phyloP scores from a whole-genome alignment of 2,888 invertebrate species.

The Blastobasis adustella region DNA sequence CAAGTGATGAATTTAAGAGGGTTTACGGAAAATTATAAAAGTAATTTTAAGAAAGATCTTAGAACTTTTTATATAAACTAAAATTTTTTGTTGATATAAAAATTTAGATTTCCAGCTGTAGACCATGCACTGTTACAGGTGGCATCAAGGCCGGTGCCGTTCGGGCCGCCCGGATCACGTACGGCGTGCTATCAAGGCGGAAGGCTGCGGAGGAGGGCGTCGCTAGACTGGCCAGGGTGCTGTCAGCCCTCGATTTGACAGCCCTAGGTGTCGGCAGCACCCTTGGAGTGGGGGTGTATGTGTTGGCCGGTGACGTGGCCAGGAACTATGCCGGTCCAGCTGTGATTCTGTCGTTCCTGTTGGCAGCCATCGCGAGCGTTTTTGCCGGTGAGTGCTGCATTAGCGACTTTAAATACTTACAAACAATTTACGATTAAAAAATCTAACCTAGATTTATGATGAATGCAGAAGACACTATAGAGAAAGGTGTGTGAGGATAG shows the following conservation, averaged over 20 bases:
- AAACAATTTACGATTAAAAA: no score
- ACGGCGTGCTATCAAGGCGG: slow-evolving; percentile 54
- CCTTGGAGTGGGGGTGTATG: slow-evolving; percentile 93
- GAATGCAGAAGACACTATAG: no score
- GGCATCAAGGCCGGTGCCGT: slow-evolving; percentile 56
- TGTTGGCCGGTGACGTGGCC: slow-evolving; percentile 89
- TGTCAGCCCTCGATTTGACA: slow-evolving; percentile 88
- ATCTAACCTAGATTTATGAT: no score
- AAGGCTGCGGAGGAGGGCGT: slow-evolving; percentile 65
- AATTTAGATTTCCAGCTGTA: background rate
- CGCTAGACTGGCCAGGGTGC: slow-evolving; percentile 78
- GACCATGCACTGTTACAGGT: slow-evolving; percentile 27
- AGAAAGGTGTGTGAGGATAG: no score
- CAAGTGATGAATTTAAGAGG: no score
- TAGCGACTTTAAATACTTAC: no score
- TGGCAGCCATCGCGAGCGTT: slow-evolving; percentile 92
- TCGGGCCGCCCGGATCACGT: slow-evolving; percentile 44
- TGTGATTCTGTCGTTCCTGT: slow-evolving; percentile 88
- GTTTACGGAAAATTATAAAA: no score
- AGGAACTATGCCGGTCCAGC: slow-evolving; percentile 89
- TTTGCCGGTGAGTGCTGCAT: slow-evolving; percentile 80
- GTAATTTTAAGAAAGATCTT: no score
- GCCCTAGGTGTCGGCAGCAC: slow-evolving; percentile 88
- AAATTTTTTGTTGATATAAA: no score
- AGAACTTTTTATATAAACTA: no score